Conservation (phyloP, 2,113 vertebrate species). For the Sander lucioperca region DNA sequence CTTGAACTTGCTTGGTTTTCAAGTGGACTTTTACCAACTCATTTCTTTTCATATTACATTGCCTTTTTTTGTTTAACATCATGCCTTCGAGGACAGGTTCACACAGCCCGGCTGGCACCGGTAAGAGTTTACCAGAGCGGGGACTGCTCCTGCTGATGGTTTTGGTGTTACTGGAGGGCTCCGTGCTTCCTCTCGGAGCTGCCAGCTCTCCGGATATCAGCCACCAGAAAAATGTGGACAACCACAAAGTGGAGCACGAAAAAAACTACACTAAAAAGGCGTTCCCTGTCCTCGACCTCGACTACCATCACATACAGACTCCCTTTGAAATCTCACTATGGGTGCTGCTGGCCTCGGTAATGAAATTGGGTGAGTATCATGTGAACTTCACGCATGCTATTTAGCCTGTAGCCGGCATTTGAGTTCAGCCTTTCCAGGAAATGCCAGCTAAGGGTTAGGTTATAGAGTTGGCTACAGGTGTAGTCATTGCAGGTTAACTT, state of each 20-base stretch:
- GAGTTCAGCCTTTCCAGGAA: conserved; percentile 28
- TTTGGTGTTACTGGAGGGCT: conserved; percentile 62
- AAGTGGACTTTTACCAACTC: not conserved
- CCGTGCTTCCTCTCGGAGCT: conserved; percentile 58
- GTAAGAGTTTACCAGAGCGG: conserved; percentile 25
- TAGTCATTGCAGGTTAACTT: not conserved
- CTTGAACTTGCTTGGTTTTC: conserved; percentile 19
- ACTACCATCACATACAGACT: conserved; percentile 84
- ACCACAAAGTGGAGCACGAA: not conserved
- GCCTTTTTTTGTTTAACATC: not conserved
- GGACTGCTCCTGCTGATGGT: conserved; percentile 65
- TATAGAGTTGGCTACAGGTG: not conserved
- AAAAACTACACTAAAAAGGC: conserved; percentile 79
- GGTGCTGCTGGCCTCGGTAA: conserved; percentile 95
- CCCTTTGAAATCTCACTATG: conserved; percentile 94
- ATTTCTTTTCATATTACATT: not conserved
- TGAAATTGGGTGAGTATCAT: conserved; percentile 93
- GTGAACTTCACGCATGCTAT: not conserved
- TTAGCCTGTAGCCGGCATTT: not conserved
- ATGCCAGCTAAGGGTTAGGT: not conserved
- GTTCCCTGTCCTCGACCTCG: conserved; percentile 91
- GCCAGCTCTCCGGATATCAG: conserved; percentile 63
- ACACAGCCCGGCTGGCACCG: not conserved
- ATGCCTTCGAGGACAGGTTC: conserved; percentile 47
- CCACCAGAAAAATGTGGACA: rapidly evolving